Conservation (phyloP, 1,140 invertebrate genomes). For the Scaptomyza pallida region DNA sequence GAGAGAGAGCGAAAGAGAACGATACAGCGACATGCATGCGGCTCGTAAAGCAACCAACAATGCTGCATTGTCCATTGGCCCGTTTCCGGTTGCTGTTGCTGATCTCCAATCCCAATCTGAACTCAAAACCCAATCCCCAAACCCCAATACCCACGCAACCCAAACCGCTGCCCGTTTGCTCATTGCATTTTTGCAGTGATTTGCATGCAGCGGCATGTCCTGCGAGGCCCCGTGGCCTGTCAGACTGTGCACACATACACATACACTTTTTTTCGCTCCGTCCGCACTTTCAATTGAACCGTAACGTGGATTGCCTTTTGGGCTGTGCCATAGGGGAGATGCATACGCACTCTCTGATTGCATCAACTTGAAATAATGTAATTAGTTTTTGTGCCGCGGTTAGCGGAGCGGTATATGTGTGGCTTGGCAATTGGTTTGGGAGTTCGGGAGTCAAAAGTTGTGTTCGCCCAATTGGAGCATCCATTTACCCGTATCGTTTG, state of each 20-base stretch:
- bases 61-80: conserved; percentile 38
- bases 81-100: conserved; percentile 19
- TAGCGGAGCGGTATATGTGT: conserved; percentile 20
- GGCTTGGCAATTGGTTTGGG: conserved; percentile 39
- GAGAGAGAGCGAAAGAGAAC: conserved; percentile 4
- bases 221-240: conserved; percentile 16
- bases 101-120: conserved; percentile 25
- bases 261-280: conserved; percentile 18
- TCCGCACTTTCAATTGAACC: conserved; percentile 70
- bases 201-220: conserved; percentile 73
- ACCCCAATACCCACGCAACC: neutral
- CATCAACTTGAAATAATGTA: conserved; percentile 81
- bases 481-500: conserved; percentile 18
- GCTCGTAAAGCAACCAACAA: conserved; percentile 67
- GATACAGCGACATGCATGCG: conserved; percentile 38
- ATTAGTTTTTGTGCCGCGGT: conserved; percentile 75
- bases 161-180: conserved; percentile 23
- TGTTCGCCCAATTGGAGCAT: conserved; percentile 25
- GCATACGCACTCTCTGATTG: conserved; percentile 73
- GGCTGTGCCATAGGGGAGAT: conserved; percentile 32
- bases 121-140: conserved; percentile 16
- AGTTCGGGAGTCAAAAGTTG: neutral
- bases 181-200: conserved; percentile 67
- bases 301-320: conserved; percentile 62
- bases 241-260: neutral